phyloP scores from a whole-genome alignment of 2,113 vertebrate species.

The Proterorhinus semilunaris region DNA sequence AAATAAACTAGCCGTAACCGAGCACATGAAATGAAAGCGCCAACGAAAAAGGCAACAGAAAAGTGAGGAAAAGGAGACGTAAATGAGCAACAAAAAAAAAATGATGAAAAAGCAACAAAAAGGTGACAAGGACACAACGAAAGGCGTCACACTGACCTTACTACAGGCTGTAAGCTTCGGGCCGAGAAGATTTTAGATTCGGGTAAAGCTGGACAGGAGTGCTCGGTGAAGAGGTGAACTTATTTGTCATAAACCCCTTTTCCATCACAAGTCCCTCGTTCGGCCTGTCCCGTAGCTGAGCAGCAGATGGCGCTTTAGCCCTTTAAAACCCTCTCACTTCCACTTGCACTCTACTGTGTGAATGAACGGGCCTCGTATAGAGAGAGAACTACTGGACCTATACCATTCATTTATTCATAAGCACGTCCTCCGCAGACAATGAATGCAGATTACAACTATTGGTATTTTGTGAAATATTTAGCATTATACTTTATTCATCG shows the following conservation, averaged over 20 bases:
- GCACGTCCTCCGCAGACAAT: conserved; percentile 39
- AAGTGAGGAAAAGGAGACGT: too few relatives aligned
- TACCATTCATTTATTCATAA: conserved; percentile 57
- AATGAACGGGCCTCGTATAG: conserved; percentile 51
- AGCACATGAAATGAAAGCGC: too few relatives aligned
- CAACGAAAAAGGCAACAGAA: too few relatives aligned
- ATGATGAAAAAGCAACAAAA: too few relatives aligned
- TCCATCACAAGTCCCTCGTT: not conserved
- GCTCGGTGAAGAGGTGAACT: too few relatives aligned
- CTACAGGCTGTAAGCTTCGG: too few relatives aligned
- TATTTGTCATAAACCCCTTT: not conserved
- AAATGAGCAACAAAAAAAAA: too few relatives aligned
- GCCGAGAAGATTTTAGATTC: too few relatives aligned
- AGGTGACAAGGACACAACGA: too few relatives aligned
- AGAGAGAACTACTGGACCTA: conserved; percentile 34
- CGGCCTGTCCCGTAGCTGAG: not conserved
- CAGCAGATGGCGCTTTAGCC: conserved; percentile 80
- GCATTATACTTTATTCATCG: conserved; percentile 49
- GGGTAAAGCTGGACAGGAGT: too few relatives aligned
- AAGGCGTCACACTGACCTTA: too few relatives aligned
- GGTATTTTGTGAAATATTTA: conserved; percentile 63
- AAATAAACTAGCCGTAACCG: too few relatives aligned
- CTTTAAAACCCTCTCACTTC: conserved; percentile 51
- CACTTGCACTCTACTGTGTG: conserved; percentile 32
- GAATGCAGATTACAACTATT: conserved; percentile 54